Conservation (phyloP, 92 coral and sea anemone genomes). For the Chrysogorgia sp. region DNA sequence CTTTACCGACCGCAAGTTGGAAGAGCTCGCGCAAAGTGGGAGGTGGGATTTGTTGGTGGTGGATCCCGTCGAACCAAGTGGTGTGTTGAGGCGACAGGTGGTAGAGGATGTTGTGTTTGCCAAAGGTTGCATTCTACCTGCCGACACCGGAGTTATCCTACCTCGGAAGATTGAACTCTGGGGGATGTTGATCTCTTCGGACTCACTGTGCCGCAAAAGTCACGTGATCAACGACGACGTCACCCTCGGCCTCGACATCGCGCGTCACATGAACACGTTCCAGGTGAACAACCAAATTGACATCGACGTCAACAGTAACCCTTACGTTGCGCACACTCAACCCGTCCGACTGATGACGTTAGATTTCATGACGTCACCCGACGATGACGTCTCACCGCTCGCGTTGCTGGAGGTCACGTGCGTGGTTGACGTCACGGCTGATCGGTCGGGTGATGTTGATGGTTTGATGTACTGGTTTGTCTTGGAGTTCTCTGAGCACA, state of each 20-base stretch:
- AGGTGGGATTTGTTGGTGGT: slow-evolving; percentile 75
- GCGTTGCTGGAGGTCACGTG: slow-evolving; percentile 62
- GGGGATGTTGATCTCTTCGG: slow-evolving; percentile 81
- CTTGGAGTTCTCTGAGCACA: slow-evolving; percentile 51
- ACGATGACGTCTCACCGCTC: slow-evolving; percentile 65
- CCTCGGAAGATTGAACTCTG: slow-evolving; percentile 69
- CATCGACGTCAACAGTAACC: slow-evolving; percentile 74
- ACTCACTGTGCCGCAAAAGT: slow-evolving; percentile 62
- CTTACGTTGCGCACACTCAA: slow-evolving; percentile 59
- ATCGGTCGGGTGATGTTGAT: slow-evolving; percentile 67
- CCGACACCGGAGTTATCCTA: slow-evolving; percentile 57
- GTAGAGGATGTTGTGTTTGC: slow-evolving; percentile 88
- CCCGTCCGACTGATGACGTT: slow-evolving; percentile 63
- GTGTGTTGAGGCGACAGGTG: slow-evolving; percentile 76
- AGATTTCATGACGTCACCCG: slow-evolving; percentile 61
- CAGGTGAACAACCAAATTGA: slow-evolving; percentile 82
- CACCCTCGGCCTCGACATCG: slow-evolving; percentile 85
- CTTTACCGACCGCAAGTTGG: slow-evolving; percentile 67
- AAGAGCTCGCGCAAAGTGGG: slow-evolving; percentile 69
- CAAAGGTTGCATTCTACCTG: slow-evolving; percentile 77
- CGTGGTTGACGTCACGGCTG: slow-evolving; percentile 63
- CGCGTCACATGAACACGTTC: slow-evolving; percentile 77
- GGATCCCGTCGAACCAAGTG: slow-evolving; percentile 90
- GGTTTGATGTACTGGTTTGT: slow-evolving; percentile 91
- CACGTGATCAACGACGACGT: slow-evolving; percentile 64